A percentile compares a stretch with the other conserved stretches of the same genome.
These are phyloP conservation scores for Cotesia chilonis DNA, from an alignment of 1,140 invertebrate genomes.

Conservation along the genomic window DNA sequence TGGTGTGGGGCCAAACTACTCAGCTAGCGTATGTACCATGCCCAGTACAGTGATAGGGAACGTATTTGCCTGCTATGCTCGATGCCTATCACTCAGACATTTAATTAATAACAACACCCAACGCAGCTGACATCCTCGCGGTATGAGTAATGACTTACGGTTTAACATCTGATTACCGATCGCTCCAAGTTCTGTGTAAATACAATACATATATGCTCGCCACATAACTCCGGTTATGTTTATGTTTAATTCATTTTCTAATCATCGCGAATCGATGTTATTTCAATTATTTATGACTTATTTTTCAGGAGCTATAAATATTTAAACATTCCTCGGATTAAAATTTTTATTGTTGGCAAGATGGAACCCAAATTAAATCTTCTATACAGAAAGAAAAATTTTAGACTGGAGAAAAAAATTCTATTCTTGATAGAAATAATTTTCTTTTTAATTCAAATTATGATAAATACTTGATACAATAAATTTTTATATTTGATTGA, in stretches of 20 bases:
- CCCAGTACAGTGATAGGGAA: background rate
- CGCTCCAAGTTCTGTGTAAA: background rate
- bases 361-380: no score
- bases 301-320: no score
- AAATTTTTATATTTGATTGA: no score
- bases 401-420: no score
- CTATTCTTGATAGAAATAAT: no score
- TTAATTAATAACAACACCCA: slow-evolving; percentile 67
- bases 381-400: no score
- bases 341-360: no score
- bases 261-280: slow-evolving; percentile 47
- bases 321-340: no score
- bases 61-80: slow-evolving; percentile 41
- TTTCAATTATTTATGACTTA: no score
- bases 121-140: slow-evolving; percentile 58
- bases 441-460: no score
- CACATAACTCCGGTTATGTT: slow-evolving; percentile 47
- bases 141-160: slow-evolving; percentile 63
- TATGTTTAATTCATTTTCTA: slow-evolving; percentile 57
- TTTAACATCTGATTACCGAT: slow-evolving; percentile 56
- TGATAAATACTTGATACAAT: no score
- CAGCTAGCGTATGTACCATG: no score
- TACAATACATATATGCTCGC: slow-evolving; percentile 41
- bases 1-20: slow-evolving; percentile 8
- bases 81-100: slow-evolving; percentile 65